Percentiles rank a stretch among this genome's conserved stretches.
Conservation (phyloP, 2,888 invertebrate genomes). For the Neuroscelio doddi region DNA sequence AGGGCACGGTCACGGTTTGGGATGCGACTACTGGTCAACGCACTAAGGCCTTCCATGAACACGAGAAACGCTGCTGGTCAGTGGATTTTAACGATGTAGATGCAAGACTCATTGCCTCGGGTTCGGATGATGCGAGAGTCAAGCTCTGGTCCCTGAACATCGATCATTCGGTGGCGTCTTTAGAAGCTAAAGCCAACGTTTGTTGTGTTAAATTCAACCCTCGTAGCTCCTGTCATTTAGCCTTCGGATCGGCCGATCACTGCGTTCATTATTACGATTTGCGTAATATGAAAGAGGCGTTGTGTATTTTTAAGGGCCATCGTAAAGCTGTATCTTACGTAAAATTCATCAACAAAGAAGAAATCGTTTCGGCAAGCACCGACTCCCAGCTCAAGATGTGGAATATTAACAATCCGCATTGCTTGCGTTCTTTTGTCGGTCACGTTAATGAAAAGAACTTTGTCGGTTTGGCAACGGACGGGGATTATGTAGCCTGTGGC, state of each 20-base stretch:
- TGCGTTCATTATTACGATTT: conserved; percentile 97
- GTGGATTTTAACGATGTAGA: conserved; percentile 96
- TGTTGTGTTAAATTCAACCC: conserved; percentile 96
- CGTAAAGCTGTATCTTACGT: conserved; percentile 96
- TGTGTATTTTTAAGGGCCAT: conserved; percentile 90
- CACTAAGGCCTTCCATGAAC: conserved; percentile 87
- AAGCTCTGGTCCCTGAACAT: conserved; percentile 94
- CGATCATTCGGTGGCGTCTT: conserved; percentile 88
- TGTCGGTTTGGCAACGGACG: conserved; percentile 93
- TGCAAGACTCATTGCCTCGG: conserved; percentile 90
- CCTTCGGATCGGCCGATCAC: conserved; percentile 97
- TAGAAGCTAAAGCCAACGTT: conserved; percentile 95
- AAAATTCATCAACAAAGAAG: conserved; percentile 87
- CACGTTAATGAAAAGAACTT: conserved; percentile 97
- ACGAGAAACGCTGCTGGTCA: conserved; percentile 96
- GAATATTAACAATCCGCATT: conserved; percentile 86
- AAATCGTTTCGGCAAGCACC: conserved; percentile 93
- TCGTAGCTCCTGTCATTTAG: conserved; percentile 87
- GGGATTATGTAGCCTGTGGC: conserved; percentile 94
- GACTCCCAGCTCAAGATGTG: conserved; percentile 93
- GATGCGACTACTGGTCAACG: conserved; percentile 86
- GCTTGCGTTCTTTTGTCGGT: conserved; percentile 89
- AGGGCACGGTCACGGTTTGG: conserved; percentile 95
- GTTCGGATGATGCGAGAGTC: conserved; percentile 93
- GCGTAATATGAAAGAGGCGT: conserved; percentile 85